Conservation (phyloP, 2,888 invertebrate species). For the Girardia tigrina region DNA sequence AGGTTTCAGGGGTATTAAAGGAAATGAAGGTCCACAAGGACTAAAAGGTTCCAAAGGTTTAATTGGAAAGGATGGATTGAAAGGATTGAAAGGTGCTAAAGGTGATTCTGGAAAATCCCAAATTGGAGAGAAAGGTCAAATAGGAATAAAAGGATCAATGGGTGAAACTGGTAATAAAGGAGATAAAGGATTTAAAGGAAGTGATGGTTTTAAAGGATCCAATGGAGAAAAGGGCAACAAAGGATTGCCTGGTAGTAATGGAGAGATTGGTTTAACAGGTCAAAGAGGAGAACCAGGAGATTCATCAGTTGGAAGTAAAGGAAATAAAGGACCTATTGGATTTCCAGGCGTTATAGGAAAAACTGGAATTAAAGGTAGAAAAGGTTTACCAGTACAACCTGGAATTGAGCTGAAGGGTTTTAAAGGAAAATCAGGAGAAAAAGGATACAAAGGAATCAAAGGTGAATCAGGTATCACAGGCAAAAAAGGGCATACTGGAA, state of each 20-base stretch:
- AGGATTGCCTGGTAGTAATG: background rate
- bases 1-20: background rate
- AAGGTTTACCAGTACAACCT: no score
- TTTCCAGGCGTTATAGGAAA: no score
- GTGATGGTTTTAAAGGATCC: background rate
- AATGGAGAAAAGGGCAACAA: background rate
- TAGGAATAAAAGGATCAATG: background rate
- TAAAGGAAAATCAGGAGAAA: background rate
- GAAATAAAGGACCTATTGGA: background rate
- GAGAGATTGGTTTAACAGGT: background rate
- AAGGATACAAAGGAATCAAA: background rate
- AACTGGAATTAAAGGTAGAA: no score
- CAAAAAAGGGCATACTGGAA: background rate
- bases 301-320: background rate
- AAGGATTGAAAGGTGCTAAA: background rate
- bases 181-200: background rate
- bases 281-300: background rate
- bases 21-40: background rate
- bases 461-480: background rate
- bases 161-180: background rate
- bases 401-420: background rate
- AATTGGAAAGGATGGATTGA: background rate
- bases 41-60: background rate
- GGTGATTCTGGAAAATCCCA: background rate
- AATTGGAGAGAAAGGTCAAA: background rate